Conservation (phyloP, 2,113 vertebrate species). For the Burhinus oedicnemus region DNA sequence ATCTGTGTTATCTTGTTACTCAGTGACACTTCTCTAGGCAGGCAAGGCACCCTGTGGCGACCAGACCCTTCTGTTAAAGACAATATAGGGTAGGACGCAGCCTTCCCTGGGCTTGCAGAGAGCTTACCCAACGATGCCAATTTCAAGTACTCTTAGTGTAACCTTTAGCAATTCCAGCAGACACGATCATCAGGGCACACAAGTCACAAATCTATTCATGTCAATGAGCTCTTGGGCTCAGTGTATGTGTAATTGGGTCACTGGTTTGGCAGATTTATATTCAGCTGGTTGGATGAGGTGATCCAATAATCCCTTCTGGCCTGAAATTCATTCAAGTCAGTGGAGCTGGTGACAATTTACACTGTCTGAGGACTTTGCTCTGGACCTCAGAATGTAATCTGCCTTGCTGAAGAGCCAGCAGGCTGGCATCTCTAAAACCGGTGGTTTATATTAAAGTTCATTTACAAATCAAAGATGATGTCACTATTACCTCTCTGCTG, state of each 20-base stretch:
- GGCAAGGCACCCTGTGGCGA: fast-evolving
- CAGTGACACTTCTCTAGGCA: not conserved
- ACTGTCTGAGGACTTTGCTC: not conserved
- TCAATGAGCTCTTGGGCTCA: not conserved
- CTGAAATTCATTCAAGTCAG: not conserved
- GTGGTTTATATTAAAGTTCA: not conserved
- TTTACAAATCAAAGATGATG: not conserved
- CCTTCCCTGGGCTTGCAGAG: fast-evolving
- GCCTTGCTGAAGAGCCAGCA: not conserved
- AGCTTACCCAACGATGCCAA: not conserved
- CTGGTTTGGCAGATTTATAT: not conserved
- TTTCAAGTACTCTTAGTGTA: not conserved
- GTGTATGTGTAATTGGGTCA: not conserved
- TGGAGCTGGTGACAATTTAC: not conserved
- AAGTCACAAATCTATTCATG: not conserved
- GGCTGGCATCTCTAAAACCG: not conserved
- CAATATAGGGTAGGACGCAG: not conserved
- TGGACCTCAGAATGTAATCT: not conserved
- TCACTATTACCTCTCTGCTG: not conserved
- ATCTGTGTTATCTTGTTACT: not conserved
- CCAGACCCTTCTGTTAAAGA: not conserved
- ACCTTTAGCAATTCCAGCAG: not conserved
- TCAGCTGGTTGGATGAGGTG: not conserved
- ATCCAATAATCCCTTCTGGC: not conserved
- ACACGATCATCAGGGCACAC: not conserved